phyloP scores from a whole-genome alignment of 2,888 invertebrate genomes.

The Branchellion lobata region DNA sequence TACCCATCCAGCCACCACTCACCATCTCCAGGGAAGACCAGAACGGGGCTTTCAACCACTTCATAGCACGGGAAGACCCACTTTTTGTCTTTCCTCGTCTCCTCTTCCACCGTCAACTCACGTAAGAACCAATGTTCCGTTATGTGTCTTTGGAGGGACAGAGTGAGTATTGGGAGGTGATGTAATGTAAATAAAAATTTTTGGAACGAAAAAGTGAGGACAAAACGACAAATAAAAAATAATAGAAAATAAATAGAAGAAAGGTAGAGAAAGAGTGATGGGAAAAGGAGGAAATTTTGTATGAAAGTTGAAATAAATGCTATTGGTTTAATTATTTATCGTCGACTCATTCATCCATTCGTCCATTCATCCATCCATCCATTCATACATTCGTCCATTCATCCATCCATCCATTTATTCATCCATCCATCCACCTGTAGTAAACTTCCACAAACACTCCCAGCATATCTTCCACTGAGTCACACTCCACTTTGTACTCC shows the following conservation, averaged over 20 bases:
- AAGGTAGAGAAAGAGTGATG: too few species aligned
- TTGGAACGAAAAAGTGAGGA: too few species aligned
- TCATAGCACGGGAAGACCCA: constrained; percentile 51
- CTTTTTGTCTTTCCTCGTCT: not conserved
- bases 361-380: too few species aligned
- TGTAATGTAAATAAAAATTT: too few species aligned
- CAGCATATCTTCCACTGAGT: constrained; percentile 50
- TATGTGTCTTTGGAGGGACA: constrained; percentile 44
- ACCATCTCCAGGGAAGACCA: constrained; percentile 51
- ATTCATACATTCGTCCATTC: too few species aligned
- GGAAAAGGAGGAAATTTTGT: too few species aligned
- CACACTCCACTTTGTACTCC: constrained; percentile 45
- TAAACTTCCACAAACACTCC: constrained; percentile 49
- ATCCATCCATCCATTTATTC: too few species aligned
- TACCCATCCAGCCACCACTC: not conserved
- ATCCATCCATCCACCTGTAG: constrained; percentile 44
- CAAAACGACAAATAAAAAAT: too few species aligned
- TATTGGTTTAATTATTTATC: not conserved
- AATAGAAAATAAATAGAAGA: too few species aligned
- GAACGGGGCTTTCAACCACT: constrained; percentile 47
- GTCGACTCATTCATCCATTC: too few species aligned
- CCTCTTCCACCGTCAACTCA: constrained; percentile 48
- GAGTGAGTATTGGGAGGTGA: too few species aligned
- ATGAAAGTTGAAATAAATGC: too few species aligned
- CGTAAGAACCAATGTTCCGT: constrained; percentile 51